Conservation (phyloP, 2,888 invertebrate species). For the Micoletzkya japonica region DNA sequence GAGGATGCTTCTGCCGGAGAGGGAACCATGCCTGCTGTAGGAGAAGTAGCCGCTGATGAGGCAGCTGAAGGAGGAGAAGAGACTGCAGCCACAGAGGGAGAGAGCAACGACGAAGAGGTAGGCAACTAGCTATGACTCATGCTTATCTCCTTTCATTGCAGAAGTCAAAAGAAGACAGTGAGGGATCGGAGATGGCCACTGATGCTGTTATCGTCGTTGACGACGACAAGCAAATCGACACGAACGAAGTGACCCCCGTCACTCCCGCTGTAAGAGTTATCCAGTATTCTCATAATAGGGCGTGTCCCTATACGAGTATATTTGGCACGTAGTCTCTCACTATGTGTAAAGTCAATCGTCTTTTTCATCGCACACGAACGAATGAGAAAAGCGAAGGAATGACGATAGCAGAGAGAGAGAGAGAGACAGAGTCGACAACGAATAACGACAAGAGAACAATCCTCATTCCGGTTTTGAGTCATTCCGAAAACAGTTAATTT, state of each 20-base stretch:
- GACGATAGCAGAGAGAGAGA: too few relatives aligned
- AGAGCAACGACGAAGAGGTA: neutral
- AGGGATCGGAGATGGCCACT: conserved; percentile 11
- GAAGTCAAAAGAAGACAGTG: conserved; percentile 1
- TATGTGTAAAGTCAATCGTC: too few relatives aligned
- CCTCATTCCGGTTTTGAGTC: too few relatives aligned
- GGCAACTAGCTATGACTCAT: neutral
- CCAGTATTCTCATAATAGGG: too few relatives aligned
- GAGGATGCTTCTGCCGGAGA: neutral
- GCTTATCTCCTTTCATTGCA: neutral
- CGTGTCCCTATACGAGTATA: too few relatives aligned
- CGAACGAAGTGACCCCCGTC: neutral
- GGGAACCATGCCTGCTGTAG: neutral
- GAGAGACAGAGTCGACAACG: too few relatives aligned
- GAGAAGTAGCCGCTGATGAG: neutral
- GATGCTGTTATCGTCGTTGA: conserved; percentile 10
- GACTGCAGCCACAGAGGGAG: neutral
- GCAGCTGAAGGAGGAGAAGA: neutral
- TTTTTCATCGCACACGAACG: too few relatives aligned
- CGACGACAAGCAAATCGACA: conserved; percentile 5
- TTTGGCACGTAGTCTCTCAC: too few relatives aligned
- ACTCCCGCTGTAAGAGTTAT: too few relatives aligned
- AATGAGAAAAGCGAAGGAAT: too few relatives aligned
- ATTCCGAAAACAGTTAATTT: too few relatives aligned
- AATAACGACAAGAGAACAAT: too few relatives aligned